phyloP scores from a whole-genome alignment of 2,113 vertebrate genomes.

The Nannospalax galili region DNA sequence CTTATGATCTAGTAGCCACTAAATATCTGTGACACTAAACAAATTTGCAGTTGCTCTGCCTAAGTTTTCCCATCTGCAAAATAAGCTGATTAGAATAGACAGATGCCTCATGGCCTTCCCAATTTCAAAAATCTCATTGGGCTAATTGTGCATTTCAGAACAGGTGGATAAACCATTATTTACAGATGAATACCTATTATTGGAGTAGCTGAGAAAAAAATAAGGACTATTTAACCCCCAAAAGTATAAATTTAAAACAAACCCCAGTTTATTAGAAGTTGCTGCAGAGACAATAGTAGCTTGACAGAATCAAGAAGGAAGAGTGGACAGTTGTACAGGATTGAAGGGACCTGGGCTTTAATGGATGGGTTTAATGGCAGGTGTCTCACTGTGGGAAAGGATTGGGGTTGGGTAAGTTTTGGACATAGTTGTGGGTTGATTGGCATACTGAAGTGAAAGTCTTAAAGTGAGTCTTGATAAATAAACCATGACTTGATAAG shows the following conservation, averaged over 20 bases:
- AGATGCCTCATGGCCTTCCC: not conserved
- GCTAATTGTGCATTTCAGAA: not conserved
- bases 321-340: not conserved
- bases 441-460: not conserved
- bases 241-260: constrained; percentile 43
- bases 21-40: not conserved
- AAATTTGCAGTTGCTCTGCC: not conserved
- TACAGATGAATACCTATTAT: not conserved
- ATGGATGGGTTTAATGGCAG: not conserved
- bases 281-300: not conserved
- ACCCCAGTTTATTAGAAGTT: not conserved
- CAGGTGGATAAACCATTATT: not conserved
- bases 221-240: not conserved
- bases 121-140: constrained; percentile 5
- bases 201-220: not conserved
- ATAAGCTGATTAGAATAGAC: not conserved
- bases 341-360: not conserved
- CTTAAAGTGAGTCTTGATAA: constrained; percentile 4
- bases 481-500: not conserved
- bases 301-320: not conserved
- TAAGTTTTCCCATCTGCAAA: constrained; percentile 19
- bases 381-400: not conserved
- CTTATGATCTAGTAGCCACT: not conserved
- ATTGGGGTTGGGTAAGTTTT: not conserved
- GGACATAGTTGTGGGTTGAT: not conserved